Conservation (phyloP, 2,113 vertebrate species). For the Polyodon spathula region DNA sequence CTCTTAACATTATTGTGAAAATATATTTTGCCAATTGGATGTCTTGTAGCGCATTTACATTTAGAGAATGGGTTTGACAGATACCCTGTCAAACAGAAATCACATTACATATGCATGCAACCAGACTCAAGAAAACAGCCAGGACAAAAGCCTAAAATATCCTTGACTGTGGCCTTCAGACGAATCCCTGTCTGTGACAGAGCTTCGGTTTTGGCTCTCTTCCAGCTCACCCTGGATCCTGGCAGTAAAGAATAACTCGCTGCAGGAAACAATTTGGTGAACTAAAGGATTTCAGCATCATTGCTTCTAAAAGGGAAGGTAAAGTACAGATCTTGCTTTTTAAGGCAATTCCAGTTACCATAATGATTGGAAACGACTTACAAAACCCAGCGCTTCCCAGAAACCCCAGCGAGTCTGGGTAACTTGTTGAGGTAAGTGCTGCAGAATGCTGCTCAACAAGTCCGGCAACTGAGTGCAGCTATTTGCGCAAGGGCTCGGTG, state of each 20-base stretch:
- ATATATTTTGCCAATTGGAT: too few species aligned
- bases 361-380: not conserved
- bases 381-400: not conserved
- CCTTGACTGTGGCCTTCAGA: slow-evolving; percentile 1
- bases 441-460: slow-evolving; percentile 22
- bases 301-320: not conserved
- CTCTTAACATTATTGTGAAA: too few species aligned
- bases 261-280: not conserved
- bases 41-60: too few species aligned
- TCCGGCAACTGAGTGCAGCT: slow-evolving; percentile 30
- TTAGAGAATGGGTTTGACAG: too few species aligned
- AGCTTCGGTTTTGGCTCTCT: not conserved
- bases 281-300: not conserved
- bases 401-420: not conserved
- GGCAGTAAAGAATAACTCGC: not conserved
- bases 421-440: slow-evolving; percentile 20
- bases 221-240: not conserved
- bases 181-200: not conserved
- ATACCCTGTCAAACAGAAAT: too few species aligned
- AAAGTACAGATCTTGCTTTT: not conserved
- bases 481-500: slow-evolving; percentile 41
- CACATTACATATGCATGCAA: too few species aligned
- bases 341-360: not conserved
- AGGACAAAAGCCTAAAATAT: not conserved
- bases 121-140: too few species aligned